These are phyloP conservation scores for Xestia ashworthii DNA, from an alignment of 2,888 invertebrate species.

Conservation along the genomic window DNA sequence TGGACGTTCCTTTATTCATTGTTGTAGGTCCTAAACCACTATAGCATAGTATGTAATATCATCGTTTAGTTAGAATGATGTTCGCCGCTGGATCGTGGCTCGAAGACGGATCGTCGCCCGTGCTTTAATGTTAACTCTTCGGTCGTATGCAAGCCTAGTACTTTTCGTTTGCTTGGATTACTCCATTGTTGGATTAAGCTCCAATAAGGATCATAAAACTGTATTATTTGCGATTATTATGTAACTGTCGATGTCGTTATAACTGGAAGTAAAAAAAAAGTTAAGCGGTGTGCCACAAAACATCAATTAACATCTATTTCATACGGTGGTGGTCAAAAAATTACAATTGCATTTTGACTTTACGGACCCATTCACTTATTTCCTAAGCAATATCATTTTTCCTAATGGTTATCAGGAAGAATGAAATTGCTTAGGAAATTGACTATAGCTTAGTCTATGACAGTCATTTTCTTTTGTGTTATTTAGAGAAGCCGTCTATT, in stretches of 20 bases:
- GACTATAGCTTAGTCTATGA: background rate
- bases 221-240: background rate
- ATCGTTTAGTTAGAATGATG: background rate
- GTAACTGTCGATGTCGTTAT: background rate
- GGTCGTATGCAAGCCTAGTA: slow-evolving; percentile 34
- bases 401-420: background rate
- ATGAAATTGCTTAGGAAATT: too few species aligned
- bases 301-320: background rate
- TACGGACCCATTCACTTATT: background rate
- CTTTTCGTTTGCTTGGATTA: slow-evolving; percentile 9
- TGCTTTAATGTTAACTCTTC: background rate
- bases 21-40: background rate
- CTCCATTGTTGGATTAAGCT: slow-evolving; percentile 2
- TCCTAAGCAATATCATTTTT: background rate
- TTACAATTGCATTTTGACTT: background rate
- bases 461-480: background rate
- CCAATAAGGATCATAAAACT: background rate
- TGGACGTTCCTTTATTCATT: background rate
- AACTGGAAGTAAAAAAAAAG: background rate
- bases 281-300: background rate
- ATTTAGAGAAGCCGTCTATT: background rate
- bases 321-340: background rate
- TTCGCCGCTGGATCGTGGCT: too few species aligned
- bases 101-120: background rate
- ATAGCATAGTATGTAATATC: too few species aligned